Conservation (phyloP, 2,113 vertebrate genomes). For the Nycticorax nycticorax region DNA sequence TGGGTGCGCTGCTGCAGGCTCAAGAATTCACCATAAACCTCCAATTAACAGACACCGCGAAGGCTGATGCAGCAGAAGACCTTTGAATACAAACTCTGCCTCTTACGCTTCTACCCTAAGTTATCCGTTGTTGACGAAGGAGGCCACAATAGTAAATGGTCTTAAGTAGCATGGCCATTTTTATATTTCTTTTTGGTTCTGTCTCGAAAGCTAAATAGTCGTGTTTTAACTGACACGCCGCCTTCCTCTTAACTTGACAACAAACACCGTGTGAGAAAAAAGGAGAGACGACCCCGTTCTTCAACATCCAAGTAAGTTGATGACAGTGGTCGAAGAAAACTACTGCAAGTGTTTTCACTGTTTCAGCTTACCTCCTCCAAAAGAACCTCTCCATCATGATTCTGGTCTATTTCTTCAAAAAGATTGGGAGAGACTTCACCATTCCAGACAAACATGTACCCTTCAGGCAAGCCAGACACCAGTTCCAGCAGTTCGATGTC, state of each 20-base stretch:
- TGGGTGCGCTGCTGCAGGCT: neutral
- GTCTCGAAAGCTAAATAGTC: neutral
- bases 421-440: conserved; percentile 88
- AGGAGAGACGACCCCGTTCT: neutral
- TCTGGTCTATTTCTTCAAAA: conserved; percentile 91
- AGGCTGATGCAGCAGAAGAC: neutral
- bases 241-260: neutral
- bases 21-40: neutral
- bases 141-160: neutral
- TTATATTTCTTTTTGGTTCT: neutral
- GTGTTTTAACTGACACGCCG: neutral
- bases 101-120: neutral
- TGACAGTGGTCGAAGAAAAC: neutral
- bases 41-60: neutral
- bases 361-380: conserved; percentile 83
- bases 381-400: conserved; percentile 83
- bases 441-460: conserved; percentile 99
- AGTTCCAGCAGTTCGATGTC: conserved; percentile 89
- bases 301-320: neutral
- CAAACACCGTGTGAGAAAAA: neutral
- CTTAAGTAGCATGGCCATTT: neutral
- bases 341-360: neutral
- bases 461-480: conserved; percentile 93
- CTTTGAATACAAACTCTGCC: neutral
- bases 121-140: neutral